Evolutionary conservation across 2,113 vertebrate genomes (phyloP), one percentile per base, ranked within the genome.

Genomic region (Eurystomus gularis): DNA sequence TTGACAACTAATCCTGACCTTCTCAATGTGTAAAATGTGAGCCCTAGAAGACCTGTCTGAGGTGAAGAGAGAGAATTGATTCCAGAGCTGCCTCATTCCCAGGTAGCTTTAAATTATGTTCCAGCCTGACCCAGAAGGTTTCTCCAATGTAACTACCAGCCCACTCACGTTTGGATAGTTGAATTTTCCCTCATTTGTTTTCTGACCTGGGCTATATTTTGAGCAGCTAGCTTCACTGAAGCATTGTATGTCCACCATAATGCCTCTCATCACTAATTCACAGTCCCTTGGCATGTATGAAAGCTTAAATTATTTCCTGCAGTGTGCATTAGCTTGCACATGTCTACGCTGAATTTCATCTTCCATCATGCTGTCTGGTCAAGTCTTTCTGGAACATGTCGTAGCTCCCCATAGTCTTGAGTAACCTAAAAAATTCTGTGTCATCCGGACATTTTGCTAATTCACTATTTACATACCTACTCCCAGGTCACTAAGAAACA

Each of bases 361-460:
- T 96, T 97, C 95, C 94, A 96, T 97, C 97, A 92, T 97, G 97
- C 96, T 97, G 94, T 96, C 96, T 97, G 94, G 94, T 84, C 95
- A 94, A 91, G 96, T 97, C 96, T 97, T 97, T 86, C 93, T 96
- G 96, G 96, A 96, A 76, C 93, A 90, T 39, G 51, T 94, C 6
- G 79, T 82, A 97, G 83, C 80, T 96, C 96, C 96, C 96, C 62
- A 79, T 94, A 91, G 97, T 97, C 88, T 95, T 77, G 75, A 95
- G 48, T 96, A 97, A 96, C 96, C 91, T 97, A 98, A 97, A 98
- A 97, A 97, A 90, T 98, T 98, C 95, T 86, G 76, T 96, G 84
- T 96, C 97, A 97, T 97, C 95, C 66, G 46, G 97, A 97, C 85
- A 94, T 97, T 97, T 96, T 86, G 94, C 90, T 95, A 96, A 96